Base-by-base conservation (phyloP, 92 coral and sea anemone genomes). In the Plumapathes pennacea region DNA sequence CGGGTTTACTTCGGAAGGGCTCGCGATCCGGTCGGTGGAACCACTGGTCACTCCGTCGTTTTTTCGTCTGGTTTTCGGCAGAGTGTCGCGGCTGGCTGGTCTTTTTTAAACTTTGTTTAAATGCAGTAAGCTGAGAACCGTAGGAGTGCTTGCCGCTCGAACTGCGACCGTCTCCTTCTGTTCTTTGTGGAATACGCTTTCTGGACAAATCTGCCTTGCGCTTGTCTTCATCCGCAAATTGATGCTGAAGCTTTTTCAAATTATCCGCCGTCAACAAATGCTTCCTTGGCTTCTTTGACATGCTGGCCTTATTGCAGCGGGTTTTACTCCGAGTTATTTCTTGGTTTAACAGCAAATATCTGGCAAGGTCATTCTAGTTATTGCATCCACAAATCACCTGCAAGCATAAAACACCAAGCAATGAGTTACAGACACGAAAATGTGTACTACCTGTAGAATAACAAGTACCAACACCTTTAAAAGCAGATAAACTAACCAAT, bases 81-180 rank as follows among this genome's bases (percentile, higher is more conserved):
- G 27, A 38, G n/a, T n/a, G n/a, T n/a, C n/a, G n/a, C n/a, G n/a
- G n/a, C n/a, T n/a, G n/a, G n/a, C n/a, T n/a, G 41, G 42, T 40
- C 2, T 18, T 25, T 9, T 41, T n/a, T 13, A 66, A 45, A 27
- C 22, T 66, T 26, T 66, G 62, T 13, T 66, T 66, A 25, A 52
- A 66, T 7, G 39, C 64, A 40, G 45, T 56, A 21, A 40, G 27
- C 20, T 49, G 58, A 2, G 88, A 81, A 28, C 64, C 66, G 32
- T 48, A 54, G 14, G 88, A 81, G 7, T 66, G 73, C 28, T 51
- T 28, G 4, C 70, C 53, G 22, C 36, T 10, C 2, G 69, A 79
- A 54, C 89, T 82, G 47, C 74, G 49, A 21, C 89, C 89, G 62
- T 82, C 89, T 0, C 57, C 89, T 10, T 79, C 89, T 22, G 89